These are phyloP conservation scores for Fopius arisanus DNA, from an alignment of 1,140 invertebrate species.

Conservation along the genomic window DNA sequence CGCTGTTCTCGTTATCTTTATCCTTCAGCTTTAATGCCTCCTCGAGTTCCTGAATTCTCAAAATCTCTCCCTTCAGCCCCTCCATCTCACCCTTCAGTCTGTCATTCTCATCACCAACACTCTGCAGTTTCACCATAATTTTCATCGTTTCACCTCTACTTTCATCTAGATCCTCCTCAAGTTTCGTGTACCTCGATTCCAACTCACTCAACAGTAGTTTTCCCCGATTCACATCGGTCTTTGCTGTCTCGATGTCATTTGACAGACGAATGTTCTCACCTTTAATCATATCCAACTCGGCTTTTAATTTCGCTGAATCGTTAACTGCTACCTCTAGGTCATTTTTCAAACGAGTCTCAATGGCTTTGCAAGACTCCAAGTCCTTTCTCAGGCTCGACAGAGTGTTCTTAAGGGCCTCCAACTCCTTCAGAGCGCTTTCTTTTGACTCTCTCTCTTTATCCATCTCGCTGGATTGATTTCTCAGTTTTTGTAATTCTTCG, in stretches of 20 bases:
- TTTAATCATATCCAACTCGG: conserved; percentile 5
- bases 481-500: neutral
- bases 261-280: conserved; percentile 20
- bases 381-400: neutral
- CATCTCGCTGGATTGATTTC: neutral
- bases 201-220: conserved; percentile 26
- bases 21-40: neutral
- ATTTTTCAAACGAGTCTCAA: conserved; percentile 17
- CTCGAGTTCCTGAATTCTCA: neutral
- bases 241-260: conserved; percentile 16
- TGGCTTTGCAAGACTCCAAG: conserved; percentile 3
- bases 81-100: conserved; percentile 14
- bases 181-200: neutral
- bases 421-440: neutral
- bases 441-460: neutral
- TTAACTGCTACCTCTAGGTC: conserved; percentile 21
- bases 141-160: neutral
- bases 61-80: neutral
- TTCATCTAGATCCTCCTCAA: conserved; percentile 10
- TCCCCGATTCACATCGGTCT: conserved; percentile 26
- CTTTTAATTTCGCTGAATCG: conserved; percentile 4
- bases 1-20: neutral
- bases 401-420: conserved; percentile 9
- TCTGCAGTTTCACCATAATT: conserved; percentile 16
- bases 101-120: conserved; percentile 10